phyloP scores from a whole-genome alignment of 1,140 invertebrate species.

The Micrasema minimum region DNA sequence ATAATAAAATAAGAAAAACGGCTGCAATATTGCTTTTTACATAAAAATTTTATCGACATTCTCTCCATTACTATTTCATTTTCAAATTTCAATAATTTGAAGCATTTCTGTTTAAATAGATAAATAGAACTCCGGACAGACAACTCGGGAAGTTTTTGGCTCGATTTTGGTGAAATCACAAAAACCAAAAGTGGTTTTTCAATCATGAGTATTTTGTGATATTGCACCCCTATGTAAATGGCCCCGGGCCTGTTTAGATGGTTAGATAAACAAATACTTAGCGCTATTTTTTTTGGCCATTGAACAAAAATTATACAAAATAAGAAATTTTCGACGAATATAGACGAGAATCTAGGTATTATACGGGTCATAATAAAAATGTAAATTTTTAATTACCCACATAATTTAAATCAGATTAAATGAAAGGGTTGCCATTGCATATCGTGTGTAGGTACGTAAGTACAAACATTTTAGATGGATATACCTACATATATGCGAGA shows the following conservation, averaged over 20 bases:
- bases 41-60: neutral
- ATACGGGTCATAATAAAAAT: slow-evolving; percentile 3
- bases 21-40: neutral
- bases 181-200: too few relatives aligned
- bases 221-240: neutral
- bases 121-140: neutral
- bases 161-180: too few relatives aligned
- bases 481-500: neutral
- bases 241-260: neutral
- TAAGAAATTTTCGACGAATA: neutral
- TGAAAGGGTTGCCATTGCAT: too few relatives aligned
- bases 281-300: neutral
- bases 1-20: neutral
- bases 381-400: neutral
- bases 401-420: too few relatives aligned
- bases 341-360: neutral
- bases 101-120: neutral
- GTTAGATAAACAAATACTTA: neutral
- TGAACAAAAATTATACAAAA: neutral
- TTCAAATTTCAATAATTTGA: neutral
- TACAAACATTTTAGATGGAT: too few relatives aligned
- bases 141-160: neutral
- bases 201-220: neutral
- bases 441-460: too few relatives aligned
- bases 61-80: neutral